Base-by-base conservation (phyloP, 2,113 vertebrate species). In the Cinclus mexicanus region DNA sequence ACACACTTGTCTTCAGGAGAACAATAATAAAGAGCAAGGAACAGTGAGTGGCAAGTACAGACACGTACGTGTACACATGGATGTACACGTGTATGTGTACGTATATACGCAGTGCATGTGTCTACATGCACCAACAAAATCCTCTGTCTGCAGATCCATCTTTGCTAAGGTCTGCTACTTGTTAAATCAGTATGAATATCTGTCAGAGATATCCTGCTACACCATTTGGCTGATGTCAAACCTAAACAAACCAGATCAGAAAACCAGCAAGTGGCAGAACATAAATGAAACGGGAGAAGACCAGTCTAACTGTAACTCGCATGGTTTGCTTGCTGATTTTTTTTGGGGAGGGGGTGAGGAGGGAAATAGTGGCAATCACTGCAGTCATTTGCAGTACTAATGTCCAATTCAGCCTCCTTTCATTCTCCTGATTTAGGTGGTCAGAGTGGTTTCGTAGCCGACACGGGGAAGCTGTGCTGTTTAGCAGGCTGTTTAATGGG, bases 381-480 rank as follows among this genome's bases (percentile, higher is more conserved):
- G 79, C 99, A 99, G 99, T 99, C 99, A 99, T 99, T 99, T 99
- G 98, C 98, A 98, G 99, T 98, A 98, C 99, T 99, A 99, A 99
- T 99, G 99, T 99, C 98, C 99, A 99, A 99, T 99, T 99, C 99
- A 98, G 98, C 98, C 98, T 98, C 98, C 98, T 98, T 99, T 99
- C 99, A 99, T 98, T 98, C 98, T 95, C 97, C 98, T 99, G 99
- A 99, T 99, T 99, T 99, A 99, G 98, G 98, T 98, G 98, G 98
- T 98, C 98, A 98, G 98, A 98, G 98, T 97, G 98, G 98, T 97
- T 98, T 98, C 89, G 95, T 97, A 98, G 98, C 98, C 97, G 97
- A 98, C 98, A 97, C 91, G 82, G 98, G 98, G 98, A 98, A 97
- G 98, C 97, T 98, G 97, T 98, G 98, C 98, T 98, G 98, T 98